Evolutionary conservation across 1,140 invertebrate genomes (phyloP).

Genomic region (Drosophila funebris): DNA sequence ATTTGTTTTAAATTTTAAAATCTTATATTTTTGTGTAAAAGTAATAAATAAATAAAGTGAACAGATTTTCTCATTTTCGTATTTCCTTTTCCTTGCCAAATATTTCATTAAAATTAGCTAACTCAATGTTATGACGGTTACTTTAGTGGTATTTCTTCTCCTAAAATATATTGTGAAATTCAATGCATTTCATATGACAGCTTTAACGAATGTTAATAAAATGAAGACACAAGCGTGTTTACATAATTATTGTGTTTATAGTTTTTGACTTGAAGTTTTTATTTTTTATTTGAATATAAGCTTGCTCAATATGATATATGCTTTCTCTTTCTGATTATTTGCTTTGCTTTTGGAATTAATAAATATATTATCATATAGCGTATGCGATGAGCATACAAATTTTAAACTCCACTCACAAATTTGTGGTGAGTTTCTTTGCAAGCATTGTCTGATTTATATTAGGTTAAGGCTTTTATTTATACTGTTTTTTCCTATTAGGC

Average conservation of each 20-base stretch:
- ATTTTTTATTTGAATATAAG: neutral
- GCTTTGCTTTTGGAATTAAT: neutral
- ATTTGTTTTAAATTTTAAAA: no score
- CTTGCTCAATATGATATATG: neutral
- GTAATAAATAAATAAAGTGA: no score
- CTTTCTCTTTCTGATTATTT: constrained; percentile 15
- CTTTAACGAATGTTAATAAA: neutral
- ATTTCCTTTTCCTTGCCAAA: no score
- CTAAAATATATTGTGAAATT: neutral
- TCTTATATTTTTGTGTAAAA: constrained; percentile 1
- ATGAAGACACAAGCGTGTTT: neutral
- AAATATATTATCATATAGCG: neutral
- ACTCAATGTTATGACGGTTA: no score
- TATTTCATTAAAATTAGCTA: no score
- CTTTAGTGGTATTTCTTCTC: no score
- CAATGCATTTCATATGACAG: neutral
- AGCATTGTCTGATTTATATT: neutral
- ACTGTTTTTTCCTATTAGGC: neutral
- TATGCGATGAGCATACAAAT: constrained; percentile 17
- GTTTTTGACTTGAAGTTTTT: neutral
- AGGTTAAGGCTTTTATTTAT: neutral
- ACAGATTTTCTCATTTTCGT: no score
- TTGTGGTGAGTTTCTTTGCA: constrained; percentile 14
- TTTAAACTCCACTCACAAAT: neutral
- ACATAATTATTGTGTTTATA: neutral